Evolutionary conservation across 1,140 invertebrate species (phyloP).

Genomic region (Bombus affinis): DNA sequence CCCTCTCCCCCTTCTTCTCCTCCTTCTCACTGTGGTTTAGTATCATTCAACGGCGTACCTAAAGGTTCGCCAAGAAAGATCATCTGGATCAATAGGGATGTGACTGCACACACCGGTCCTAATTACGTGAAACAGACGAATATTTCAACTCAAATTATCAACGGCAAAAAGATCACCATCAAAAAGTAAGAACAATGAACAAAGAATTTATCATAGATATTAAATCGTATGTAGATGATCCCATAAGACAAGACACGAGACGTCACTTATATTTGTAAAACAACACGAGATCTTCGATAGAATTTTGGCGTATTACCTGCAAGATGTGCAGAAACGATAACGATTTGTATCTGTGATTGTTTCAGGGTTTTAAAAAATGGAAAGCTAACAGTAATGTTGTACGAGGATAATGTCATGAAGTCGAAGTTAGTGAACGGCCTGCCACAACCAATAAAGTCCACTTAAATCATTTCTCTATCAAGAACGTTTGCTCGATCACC

Average conservation of each 20-base stretch:
- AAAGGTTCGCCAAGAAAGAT: conserved; percentile 82
- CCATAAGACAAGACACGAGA: background rate
- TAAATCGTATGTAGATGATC: background rate
- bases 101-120: conserved; percentile 77
- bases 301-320: too few relatives aligned
- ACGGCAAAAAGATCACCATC: conserved; percentile 98
- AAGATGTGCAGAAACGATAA: background rate
- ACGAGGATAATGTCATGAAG: conserved; percentile 97
- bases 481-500: conserved; percentile 68
- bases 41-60: conserved; percentile 87
- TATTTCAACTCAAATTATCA: conserved; percentile 96
- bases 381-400: conserved; percentile 96
- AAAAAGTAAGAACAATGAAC: conserved; percentile 90
- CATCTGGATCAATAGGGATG: conserved; percentile 84
- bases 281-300: too few relatives aligned
- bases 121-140: conserved; percentile 88
- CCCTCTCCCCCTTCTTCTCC: too few relatives aligned
- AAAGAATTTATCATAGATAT: background rate
- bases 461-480: conserved; percentile 77
- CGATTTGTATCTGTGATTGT: conserved; percentile 26
- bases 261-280: too few relatives aligned
- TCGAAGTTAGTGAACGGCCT: conserved; percentile 97
- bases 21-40: too few relatives aligned
- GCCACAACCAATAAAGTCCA: conserved; percentile 89
- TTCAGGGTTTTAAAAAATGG: conserved; percentile 96